Evolutionary conservation across 2,113 vertebrate genomes (phyloP).

Genomic region (Pyrgilauda ruficollis): DNA sequence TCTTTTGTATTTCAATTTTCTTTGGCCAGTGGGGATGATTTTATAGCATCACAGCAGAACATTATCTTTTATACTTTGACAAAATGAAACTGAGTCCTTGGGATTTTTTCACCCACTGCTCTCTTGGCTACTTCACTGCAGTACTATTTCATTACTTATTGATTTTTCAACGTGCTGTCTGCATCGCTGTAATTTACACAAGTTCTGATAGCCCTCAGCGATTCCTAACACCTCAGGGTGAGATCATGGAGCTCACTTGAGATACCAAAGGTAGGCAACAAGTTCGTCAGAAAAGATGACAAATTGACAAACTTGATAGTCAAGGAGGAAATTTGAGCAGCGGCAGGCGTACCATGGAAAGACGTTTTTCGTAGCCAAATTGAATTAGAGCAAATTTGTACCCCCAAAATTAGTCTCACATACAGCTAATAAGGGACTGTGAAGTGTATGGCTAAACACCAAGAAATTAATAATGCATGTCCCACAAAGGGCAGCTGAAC

Average conservation of each 20-base stretch:
- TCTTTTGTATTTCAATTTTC: constrained; percentile 58
- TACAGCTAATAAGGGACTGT: background rate
- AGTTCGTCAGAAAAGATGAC: constrained; percentile 64
- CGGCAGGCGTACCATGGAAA: background rate
- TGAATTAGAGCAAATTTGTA: background rate
- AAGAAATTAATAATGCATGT: constrained; percentile 13
- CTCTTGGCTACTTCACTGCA: constrained; percentile 78
- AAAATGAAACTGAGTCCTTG: constrained; percentile 78
- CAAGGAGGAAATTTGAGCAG: constrained; percentile 16
- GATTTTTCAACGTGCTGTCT: constrained; percentile 78
- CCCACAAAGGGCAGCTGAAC: background rate
- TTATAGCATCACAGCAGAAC: constrained; percentile 73
- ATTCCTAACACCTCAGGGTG: constrained; percentile 79
- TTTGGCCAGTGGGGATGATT: constrained; percentile 69
- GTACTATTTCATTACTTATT: constrained; percentile 85
- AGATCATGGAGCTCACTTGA: constrained; percentile 67
- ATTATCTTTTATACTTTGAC: constrained; percentile 80
- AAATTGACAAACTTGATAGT: constrained; percentile 56
- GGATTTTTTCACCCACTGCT: constrained; percentile 81
- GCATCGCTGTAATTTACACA: constrained; percentile 83
- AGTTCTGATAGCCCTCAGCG: constrained; percentile 78
- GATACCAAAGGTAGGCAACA: constrained; percentile 63
- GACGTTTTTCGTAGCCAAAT: background rate
- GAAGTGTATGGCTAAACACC: background rate
- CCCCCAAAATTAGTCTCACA: background rate